These are phyloP conservation scores for Catharus fuscescens DNA, from an alignment of 2,113 vertebrate genomes.

Conservation along the genomic window DNA sequence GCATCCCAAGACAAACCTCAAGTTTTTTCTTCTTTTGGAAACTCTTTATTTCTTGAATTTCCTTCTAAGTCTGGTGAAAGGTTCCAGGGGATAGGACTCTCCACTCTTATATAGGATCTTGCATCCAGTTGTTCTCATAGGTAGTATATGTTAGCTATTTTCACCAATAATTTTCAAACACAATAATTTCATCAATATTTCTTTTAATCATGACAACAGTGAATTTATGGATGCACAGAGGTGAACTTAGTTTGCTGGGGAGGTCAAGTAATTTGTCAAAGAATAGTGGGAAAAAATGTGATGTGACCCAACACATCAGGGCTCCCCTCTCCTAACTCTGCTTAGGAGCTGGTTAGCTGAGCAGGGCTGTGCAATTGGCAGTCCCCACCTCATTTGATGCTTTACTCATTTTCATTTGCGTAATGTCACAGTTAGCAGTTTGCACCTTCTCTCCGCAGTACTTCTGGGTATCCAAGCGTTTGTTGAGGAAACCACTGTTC, in stretches of 20 bases:
- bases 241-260: not conserved
- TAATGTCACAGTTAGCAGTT: not conserved
- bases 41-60: not conserved
- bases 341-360: not conserved
- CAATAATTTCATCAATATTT: not conserved
- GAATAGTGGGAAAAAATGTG: not conserved
- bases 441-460: not conserved
- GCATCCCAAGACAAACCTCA: not conserved
- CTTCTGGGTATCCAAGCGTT: not conserved
- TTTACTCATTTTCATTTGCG: not conserved
- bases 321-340: not conserved
- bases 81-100: not conserved
- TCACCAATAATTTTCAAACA: not conserved
- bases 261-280: not conserved
- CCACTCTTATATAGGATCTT: not conserved
- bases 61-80: not conserved
- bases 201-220: not conserved
- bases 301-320: not conserved
- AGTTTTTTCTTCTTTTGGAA: not conserved
- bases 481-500: not conserved
- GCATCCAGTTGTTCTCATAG: not conserved
- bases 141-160: not conserved
- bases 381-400: not conserved
- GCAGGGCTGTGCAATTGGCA: not conserved
- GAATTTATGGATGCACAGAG: not conserved